Evolutionary conservation across 1,140 invertebrate species (phyloP).

Genomic region (Linepithema humile): DNA sequence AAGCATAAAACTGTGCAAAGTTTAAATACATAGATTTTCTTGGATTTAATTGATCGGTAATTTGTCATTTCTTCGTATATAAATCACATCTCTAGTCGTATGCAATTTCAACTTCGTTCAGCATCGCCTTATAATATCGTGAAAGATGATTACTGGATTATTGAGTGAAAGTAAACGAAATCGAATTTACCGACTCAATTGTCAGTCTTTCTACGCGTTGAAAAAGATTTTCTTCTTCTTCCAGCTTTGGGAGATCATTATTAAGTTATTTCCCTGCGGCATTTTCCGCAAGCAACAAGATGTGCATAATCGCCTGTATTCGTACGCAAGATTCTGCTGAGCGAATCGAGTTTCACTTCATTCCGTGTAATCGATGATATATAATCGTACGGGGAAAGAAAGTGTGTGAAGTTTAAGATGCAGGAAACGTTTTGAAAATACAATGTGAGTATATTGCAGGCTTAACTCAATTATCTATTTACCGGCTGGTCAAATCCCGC

Average conservation of each 20-base stretch:
- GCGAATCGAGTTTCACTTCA: slow-evolving; percentile 16
- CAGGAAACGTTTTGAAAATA: neutral
- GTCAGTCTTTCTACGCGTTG: neutral
- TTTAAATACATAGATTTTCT: neutral
- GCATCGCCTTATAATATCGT: neutral
- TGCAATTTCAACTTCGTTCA: neutral
- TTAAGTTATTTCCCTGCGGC: neutral
- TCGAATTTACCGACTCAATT: neutral
- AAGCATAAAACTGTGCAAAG: no score
- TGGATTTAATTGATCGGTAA: neutral
- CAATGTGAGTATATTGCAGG: neutral
- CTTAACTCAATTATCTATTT: slow-evolving; percentile 33
- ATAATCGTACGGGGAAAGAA: neutral
- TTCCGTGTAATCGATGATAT: slow-evolving; percentile 2
- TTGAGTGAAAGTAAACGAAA: neutral
- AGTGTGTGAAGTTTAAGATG: slow-evolving; percentile 7
- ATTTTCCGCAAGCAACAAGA: neutral
- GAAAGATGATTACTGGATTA: neutral
- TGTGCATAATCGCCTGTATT: neutral
- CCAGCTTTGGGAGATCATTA: neutral
- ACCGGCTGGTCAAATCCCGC: slow-evolving; percentile 5
- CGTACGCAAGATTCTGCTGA: slow-evolving; percentile 13
- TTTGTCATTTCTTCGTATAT: neutral
- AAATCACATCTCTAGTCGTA: neutral
- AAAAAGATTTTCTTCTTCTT: neutral